Base-by-base conservation (phyloP, 2,797 vertebrate species). In the Pipistrellus pygmaeus region DNA sequence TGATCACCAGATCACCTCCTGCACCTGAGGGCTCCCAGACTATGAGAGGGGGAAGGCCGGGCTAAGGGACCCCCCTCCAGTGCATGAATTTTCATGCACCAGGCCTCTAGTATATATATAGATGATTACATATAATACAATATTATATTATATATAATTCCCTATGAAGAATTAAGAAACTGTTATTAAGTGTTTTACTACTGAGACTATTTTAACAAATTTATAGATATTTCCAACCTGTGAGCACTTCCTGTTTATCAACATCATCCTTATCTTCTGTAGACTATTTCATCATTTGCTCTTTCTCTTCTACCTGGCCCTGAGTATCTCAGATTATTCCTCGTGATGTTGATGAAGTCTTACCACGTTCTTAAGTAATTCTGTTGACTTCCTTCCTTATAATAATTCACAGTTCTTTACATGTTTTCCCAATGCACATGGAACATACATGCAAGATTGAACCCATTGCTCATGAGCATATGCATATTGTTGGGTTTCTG, bases 261-360 rank as follows among this genome's bases (percentile, higher is more conserved):
- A 4, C 14, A 68, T 82, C 32, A 20, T 38, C 71, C 44, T 93
- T 85, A 73, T 77, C 62, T 46, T 91, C 72, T 23, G 8, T 46
- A 57, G 57, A 44, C 6, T 57, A 73, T 73, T 62, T 88, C 14
- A 8, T 73, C 38, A 20, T 14, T 48, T 93, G 32, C 8, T 90
- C 18, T 81, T 1, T 64, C 73, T 85, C 72, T 76, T 86, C 80
- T 68, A 62, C 13, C 7, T 76, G 32, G 14, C 20, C 83, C 60
- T 85, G 17, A 21, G 8, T 77, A 57, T 60, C 82, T 96, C 35
- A 92, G 17, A 53, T 93, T 92, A 30, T 90, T 93, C 35, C 76
- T 72, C 17, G 2, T 38, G 14, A 41, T 44, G 13, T 88, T 60
- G 15, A n/a, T 81, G 20, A 92, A 68, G 55, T 90, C 68, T 88